A percentile compares a stretch with the other conserved stretches of the same genome.
These are phyloP conservation scores for Macroglossus sobrinus DNA, from an alignment of 2,113 vertebrate species.

Conservation along the genomic window DNA sequence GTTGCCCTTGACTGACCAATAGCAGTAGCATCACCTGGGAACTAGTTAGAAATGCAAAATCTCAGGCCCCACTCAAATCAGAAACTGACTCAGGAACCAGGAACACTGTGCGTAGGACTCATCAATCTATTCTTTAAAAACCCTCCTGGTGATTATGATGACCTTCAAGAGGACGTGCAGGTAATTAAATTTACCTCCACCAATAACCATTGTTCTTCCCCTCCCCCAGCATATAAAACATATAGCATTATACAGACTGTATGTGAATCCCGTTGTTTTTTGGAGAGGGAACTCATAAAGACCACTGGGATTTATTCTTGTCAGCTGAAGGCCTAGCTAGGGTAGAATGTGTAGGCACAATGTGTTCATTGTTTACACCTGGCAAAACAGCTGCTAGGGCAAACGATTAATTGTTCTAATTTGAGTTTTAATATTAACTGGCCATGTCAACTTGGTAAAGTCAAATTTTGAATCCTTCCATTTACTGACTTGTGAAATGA, in stretches of 20 bases:
- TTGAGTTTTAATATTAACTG: background rate
- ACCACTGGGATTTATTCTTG: background rate
- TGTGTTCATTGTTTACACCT: constrained; percentile 16
- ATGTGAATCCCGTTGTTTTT: background rate
- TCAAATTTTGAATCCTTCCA: background rate
- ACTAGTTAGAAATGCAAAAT: background rate
- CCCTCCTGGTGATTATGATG: background rate
- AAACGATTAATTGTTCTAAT: background rate
- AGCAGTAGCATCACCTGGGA: background rate
- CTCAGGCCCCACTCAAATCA: background rate
- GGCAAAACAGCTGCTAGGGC: background rate
- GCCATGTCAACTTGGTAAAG: background rate
- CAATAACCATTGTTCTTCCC: background rate
- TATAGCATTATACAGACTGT: background rate
- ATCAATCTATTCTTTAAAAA: background rate
- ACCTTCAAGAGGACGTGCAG: background rate
- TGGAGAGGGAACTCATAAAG: background rate
- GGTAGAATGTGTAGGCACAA: background rate
- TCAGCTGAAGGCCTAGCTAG: background rate
- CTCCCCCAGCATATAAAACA: background rate
- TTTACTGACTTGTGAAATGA: constrained; percentile 37
- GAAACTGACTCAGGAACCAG: background rate
- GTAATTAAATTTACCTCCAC: background rate
- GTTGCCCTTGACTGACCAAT: background rate
- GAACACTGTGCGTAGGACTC: background rate